Conservation (phyloP, 2,888 invertebrate genomes). For the Caenorhabditis sp. region DNA sequence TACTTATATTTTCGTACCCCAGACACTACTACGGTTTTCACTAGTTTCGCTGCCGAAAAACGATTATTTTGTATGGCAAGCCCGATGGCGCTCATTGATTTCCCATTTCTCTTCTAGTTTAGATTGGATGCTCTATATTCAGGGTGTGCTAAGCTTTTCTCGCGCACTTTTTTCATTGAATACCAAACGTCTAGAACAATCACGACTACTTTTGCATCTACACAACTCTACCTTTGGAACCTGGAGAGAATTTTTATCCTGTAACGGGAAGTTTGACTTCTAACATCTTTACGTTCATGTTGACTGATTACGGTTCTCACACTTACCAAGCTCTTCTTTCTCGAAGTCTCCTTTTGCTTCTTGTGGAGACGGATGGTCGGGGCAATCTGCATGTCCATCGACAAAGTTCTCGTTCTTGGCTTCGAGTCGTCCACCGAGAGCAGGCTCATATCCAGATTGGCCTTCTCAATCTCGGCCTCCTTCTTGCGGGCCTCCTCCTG, state of each 20-base stretch:
- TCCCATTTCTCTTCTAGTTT: no score
- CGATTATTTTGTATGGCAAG: no score
- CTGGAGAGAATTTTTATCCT: constrained; percentile 46
- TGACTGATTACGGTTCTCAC: neutral
- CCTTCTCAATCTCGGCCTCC: constrained; percentile 84
- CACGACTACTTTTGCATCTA: constrained; percentile 48
- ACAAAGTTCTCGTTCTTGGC: constrained; percentile 65
- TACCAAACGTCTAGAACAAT: constrained; percentile 44
- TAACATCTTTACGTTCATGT: neutral
- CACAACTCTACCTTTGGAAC: constrained; percentile 58
- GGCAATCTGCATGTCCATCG: constrained; percentile 79
- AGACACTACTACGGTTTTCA: no score
- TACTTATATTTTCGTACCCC: no score
- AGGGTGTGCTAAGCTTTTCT: no score
- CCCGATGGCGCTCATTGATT: no score
- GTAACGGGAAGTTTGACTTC: constrained; percentile 10
- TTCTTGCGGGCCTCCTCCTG: constrained; percentile 79
- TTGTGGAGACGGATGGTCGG: constrained; percentile 61
- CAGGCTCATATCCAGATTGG: constrained; percentile 41
- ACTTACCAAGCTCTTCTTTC: constrained; percentile 60
- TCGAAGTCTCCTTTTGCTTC: constrained; percentile 37
- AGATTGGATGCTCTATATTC: no score
- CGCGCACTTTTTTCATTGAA: no score
- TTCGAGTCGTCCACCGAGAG: constrained; percentile 44
- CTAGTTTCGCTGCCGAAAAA: no score